Conservation (phyloP, 2,888 invertebrate species). For the Leptarthrus brevirostris region DNA sequence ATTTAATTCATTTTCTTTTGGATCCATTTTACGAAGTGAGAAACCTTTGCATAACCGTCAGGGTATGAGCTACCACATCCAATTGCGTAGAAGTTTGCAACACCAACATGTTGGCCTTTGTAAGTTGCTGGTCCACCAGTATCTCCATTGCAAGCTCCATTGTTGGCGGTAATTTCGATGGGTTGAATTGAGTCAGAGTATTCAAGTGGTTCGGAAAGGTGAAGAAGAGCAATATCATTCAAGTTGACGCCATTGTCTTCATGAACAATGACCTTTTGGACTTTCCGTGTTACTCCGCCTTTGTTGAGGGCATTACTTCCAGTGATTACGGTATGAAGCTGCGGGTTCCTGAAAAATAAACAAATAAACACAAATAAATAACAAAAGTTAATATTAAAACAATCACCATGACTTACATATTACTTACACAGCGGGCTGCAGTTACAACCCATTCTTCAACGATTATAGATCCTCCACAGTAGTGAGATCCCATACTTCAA, state of each 20-base stretch:
- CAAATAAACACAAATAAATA: not conserved
- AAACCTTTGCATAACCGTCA: conserved; percentile 62
- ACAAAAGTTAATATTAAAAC: not conserved
- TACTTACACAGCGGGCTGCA: conserved; percentile 18
- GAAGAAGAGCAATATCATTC: not conserved
- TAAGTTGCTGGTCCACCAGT: conserved; percentile 63
- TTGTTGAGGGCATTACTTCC: not conserved
- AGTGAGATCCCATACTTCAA: conserved; percentile 58
- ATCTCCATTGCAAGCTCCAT: conserved; percentile 62
- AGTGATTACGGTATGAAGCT: not conserved
- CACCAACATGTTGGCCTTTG: conserved; percentile 60
- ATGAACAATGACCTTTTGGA: not conserved
- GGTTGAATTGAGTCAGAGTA: conserved; percentile 3
- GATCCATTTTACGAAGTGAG: conserved; percentile 58
- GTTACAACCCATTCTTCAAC: not conserved
- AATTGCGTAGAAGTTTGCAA: conserved; percentile 60
- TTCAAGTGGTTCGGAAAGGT: not conserved
- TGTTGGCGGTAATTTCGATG: conserved; percentile 11
- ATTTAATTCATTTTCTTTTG: no score
- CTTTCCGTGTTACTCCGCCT: not conserved
- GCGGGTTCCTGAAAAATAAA: not conserved
- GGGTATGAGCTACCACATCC: conserved; percentile 60
- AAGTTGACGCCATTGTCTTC: not conserved
- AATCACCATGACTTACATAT: not conserved
- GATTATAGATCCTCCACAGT: conserved; percentile 26